phyloP scores from a whole-genome alignment of 1,140 invertebrate genomes.

The Tetragnatha versicolor region DNA sequence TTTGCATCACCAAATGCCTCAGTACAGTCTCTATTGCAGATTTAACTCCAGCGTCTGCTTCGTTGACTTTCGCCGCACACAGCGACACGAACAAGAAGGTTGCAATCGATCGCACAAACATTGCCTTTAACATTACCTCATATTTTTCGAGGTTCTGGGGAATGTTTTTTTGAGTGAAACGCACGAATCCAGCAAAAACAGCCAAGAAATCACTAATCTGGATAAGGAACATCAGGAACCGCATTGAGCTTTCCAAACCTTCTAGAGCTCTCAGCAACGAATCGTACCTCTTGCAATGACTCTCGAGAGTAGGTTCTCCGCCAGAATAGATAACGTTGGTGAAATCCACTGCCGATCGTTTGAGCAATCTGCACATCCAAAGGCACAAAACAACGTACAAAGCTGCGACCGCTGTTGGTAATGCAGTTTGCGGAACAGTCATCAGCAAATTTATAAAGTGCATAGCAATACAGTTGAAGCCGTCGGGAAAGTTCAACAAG shows the following conservation, averaged over 20 bases:
- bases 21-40: not conserved
- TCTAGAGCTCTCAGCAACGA: not conserved
- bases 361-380: not conserved
- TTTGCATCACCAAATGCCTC: not conserved
- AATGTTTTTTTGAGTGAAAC: not conserved
- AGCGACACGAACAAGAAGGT: not conserved
- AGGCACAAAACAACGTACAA: not conserved
- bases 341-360: not conserved
- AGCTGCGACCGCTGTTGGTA: not conserved
- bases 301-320: not conserved
- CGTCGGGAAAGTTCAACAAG: not conserved
- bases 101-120: not conserved
- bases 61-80: not conserved
- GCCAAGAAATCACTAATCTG: not conserved
- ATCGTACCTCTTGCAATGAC: not conserved
- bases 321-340: not conserved
- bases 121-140: no score
- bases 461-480: not conserved
- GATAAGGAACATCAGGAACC: not conserved
- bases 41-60: not conserved
- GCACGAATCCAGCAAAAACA: not conserved
- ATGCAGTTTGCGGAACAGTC: not conserved
- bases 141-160: not conserved
- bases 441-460: not conserved
- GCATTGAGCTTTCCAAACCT: not conserved